Conservation (phyloP, 2,888 invertebrate species). For the Chalcosyrphus nemorum region DNA sequence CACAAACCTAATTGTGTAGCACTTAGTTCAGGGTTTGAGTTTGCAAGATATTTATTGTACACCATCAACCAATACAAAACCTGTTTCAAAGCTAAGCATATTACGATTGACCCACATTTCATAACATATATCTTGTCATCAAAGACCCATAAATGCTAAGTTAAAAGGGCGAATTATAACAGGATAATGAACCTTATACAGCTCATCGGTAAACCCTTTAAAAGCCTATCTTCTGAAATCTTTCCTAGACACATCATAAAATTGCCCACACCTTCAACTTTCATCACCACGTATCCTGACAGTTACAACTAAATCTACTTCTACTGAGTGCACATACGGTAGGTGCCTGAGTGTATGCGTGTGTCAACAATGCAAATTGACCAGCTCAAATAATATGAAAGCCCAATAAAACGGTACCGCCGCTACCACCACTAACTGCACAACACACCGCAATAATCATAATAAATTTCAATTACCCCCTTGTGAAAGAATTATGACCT, state of each 20-base stretch:
- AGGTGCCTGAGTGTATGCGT: background rate
- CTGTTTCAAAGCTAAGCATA: too few relatives aligned
- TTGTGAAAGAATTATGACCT: constrained; percentile 74
- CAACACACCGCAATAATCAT: constrained; percentile 78
- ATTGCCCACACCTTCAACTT: background rate
- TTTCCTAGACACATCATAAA: background rate
- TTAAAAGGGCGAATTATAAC: background rate
- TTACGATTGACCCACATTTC: too few relatives aligned
- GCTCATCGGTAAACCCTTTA: background rate
- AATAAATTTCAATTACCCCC: constrained; percentile 81
- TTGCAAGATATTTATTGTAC: too few relatives aligned
- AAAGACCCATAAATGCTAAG: background rate
- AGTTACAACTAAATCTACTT: background rate
- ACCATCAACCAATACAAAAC: too few relatives aligned
- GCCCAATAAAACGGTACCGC: constrained; percentile 45
- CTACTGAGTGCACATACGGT: background rate
- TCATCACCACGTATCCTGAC: background rate
- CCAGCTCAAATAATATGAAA: constrained; percentile 39
- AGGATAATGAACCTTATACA: background rate
- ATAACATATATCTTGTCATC: background rate
- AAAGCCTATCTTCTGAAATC: background rate
- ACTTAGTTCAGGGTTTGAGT: too few relatives aligned
- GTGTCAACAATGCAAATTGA: constrained; percentile 47
- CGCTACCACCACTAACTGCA: constrained; percentile 29
- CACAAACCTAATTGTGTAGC: too few relatives aligned